Evolutionary conservation across 2,797 vertebrate species (phyloP).

Genomic region (Rachycentron canadum): DNA sequence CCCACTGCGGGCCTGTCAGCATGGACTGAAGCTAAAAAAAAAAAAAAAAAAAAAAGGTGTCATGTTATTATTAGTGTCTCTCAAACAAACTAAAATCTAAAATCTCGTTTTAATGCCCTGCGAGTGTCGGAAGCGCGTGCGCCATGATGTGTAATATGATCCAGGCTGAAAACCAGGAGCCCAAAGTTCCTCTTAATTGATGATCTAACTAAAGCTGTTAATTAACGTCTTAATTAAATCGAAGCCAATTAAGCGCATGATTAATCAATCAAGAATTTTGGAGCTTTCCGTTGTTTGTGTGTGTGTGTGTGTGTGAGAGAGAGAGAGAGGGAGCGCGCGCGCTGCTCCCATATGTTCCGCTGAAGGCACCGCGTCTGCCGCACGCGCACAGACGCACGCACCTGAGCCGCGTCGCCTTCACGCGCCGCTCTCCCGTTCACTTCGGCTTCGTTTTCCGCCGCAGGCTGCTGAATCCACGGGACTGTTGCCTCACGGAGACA

Average conservation of each 20-base stretch:
- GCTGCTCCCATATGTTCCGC: slow-evolving; percentile 26
- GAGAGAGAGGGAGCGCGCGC: not conserved
- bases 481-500: not conserved
- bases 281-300: too few species aligned
- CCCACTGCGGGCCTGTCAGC: not conserved
- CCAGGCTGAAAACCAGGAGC: slow-evolving; percentile 7
- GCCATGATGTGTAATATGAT: too few species aligned
- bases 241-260: slow-evolving; percentile 64
- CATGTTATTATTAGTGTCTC: too few species aligned
- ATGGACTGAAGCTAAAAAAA: too few species aligned
- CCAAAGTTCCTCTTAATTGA: slow-evolving; percentile 42
- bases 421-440: too few species aligned
- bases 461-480: not conserved
- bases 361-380: not conserved
- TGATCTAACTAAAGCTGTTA: slow-evolving; percentile 45
- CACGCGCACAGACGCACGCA: slow-evolving; percentile 17
- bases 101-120: too few species aligned
- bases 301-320: slow-evolving; percentile 12
- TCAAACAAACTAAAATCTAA: too few species aligned
- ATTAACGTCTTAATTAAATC: slow-evolving; percentile 67
- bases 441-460: too few species aligned
- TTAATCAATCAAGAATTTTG: too few species aligned
- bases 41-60: too few species aligned
- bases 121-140: too few species aligned
- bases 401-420: slow-evolving; percentile 48